Evolutionary conservation across 2,888 invertebrate genomes (phyloP), one percentile per base, ranked within the genome.

Genomic region (Andrena flavipes): DNA sequence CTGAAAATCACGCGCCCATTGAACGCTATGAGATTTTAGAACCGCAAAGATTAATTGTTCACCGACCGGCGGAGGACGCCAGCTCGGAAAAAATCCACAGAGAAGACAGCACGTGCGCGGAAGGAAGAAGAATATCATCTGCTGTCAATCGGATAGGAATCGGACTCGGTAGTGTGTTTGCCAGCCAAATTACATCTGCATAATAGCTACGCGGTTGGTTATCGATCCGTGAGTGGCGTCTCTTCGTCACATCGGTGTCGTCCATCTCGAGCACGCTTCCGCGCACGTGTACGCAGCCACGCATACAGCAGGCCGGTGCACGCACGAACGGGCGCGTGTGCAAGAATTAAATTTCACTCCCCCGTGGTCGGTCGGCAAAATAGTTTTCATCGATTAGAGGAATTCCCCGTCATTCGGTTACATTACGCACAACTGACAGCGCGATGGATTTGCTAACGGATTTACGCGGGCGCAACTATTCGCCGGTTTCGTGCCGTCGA

Each of bases 181-280:
- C 89, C 88, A 87, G 91, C 88, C 88, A 92, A 92, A 92, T 92
- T 92, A 92, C 92, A 92, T 92, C 91, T 90, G 92, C 91, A 92
- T 92, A 92, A 92, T 92, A 92, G 91, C 89, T 89, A 84, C 82
- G 90, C 86, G 91, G 89, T 88, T 86, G 85, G 88, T 85, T 92
- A 92, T 92, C 90, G 91, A 92, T 90, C 91, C 91, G 82, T 83
- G 88, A 90, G 90, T 79, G 84, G 86, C 87, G 89, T 91, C 91
- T 90, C 91, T 87, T 91, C 89, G 89, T 91, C 89, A 91, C 89
- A 84, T 85, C 84, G 84, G 72, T 83, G 82, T 85, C 87, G 88
- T 88, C 85, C 87, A 86, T 88, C 87, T 84, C 84, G 64, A 63
- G 73, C 86, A 75, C 81, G 84, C 16, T 42, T 42, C 42, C 16